A percentile compares a stretch with the other conserved stretches of the same genome.
phyloP scores from a whole-genome alignment of 1,140 invertebrate genomes.

The Calephelis nemesis region DNA sequence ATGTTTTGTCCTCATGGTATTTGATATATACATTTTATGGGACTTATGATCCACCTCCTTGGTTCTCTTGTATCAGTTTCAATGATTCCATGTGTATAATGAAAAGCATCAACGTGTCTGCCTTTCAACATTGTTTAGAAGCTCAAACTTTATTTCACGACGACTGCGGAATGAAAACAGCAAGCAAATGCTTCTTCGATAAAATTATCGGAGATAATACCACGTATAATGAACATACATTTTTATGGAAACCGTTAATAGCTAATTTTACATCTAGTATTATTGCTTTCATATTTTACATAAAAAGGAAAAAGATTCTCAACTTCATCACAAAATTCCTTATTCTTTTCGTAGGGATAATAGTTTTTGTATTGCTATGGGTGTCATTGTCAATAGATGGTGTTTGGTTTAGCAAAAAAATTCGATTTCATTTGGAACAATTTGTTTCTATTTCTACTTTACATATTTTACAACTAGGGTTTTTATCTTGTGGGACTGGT shows the following conservation, averaged over 20 bases:
- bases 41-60: conserved; percentile 54
- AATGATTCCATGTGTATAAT: conserved; percentile 56
- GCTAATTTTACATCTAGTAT: conserved; percentile 33
- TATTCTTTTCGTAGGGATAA: conserved; percentile 42
- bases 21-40: conserved; percentile 59
- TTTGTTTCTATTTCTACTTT: conserved; percentile 37
- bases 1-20: conserved; percentile 61
- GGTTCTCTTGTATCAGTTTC: conserved; percentile 57
- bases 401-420: conserved; percentile 55
- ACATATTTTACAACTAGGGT: conserved; percentile 42
- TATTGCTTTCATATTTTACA: conserved; percentile 46
- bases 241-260: conserved; percentile 51
- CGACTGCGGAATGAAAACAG: conserved; percentile 63
- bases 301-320: conserved; percentile 53
- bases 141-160: conserved; percentile 49
- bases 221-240: conserved; percentile 40
- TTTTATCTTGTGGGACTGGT: conserved; percentile 52
- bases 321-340: conserved; percentile 44
- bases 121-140: conserved; percentile 66
- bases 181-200: conserved; percentile 57
- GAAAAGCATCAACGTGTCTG: conserved; percentile 53
- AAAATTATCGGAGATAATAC: conserved; percentile 55
- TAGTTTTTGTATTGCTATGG: conserved; percentile 53
- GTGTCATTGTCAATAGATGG: conserved; percentile 55
- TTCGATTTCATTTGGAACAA: conserved; percentile 42